A percentile compares a stretch with the other conserved stretches of the same genome.
Evolutionary conservation across 2,888 invertebrate genomes (phyloP).

Genomic region (Lasioglossum morio): DNA sequence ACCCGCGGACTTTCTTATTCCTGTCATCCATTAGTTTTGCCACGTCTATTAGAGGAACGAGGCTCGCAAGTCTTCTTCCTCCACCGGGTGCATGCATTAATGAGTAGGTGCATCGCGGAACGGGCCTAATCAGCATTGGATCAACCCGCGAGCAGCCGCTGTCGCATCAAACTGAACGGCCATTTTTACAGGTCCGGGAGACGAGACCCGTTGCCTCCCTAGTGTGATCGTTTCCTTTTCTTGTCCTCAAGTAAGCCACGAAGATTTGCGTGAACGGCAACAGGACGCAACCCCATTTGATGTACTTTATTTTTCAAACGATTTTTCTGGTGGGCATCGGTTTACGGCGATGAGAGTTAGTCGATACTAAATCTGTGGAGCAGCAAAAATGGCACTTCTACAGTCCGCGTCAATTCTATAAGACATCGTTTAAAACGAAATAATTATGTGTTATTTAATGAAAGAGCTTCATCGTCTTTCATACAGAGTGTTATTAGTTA

Average conservation of each 20-base stretch:
- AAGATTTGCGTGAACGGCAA: background rate
- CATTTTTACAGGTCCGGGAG: conserved; percentile 19
- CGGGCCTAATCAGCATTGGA: conserved; percentile 56
- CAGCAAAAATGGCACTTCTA: too few relatives aligned
- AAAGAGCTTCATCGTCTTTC: too few relatives aligned
- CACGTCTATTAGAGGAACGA: conserved; percentile 65
- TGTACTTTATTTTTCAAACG: too few relatives aligned
- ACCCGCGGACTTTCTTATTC: conserved; percentile 60
- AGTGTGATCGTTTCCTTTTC: background rate
- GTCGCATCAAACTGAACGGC: conserved; percentile 56
- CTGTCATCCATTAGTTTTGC: conserved; percentile 67
- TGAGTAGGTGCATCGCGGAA: conserved; percentile 60
- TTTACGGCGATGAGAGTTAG: too few relatives aligned
- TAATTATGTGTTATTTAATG: too few relatives aligned
- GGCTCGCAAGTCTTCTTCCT: conserved; percentile 53
- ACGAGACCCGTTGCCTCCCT: background rate
- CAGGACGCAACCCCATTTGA: too few relatives aligned
- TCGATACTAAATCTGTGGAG: too few relatives aligned
- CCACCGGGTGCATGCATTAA: conserved; percentile 53
- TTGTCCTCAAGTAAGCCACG: background rate
- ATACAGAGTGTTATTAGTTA: too few relatives aligned
- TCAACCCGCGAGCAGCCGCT: conserved; percentile 45
- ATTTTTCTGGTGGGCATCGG: too few relatives aligned
- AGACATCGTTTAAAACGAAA: too few relatives aligned
- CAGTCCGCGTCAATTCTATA: too few relatives aligned